Base-by-base conservation (phyloP, 1,140 invertebrate genomes). In the Chrysoperla carnea region DNA sequence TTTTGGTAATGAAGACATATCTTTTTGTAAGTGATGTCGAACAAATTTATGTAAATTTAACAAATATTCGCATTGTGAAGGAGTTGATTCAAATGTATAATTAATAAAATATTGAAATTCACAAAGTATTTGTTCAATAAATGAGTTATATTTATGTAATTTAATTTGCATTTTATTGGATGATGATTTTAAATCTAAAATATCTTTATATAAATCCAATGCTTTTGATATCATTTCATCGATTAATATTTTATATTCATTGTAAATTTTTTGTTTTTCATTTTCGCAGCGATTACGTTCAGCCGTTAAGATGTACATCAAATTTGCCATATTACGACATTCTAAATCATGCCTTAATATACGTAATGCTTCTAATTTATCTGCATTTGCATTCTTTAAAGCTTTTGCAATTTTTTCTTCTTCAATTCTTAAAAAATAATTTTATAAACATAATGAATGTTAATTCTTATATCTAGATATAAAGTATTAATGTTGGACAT, bases 41-140 rank as follows among this genome's bases (percentile, higher is more conserved):
- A 52, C 9, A 51, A 63, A 51, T 43, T 62, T 59, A 37, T 63
- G 52, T 4, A 60, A 43, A 39, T 50, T 55, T 33, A 67, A 46
- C 9, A 68, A 46, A 54, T 61, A 67, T 39, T 66, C 57, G 0
- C 61, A 60, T 50, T 66, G 65, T 0, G 57, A 59, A 8, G 66
- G 64, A 2, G 56, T 37, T 0, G 57, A 44, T 13, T 54, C 44
- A 36, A 69, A 56, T 5, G 57, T 54, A 39, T 60, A 66, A 48
- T 67, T 56, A 23, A 68, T 64, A 43, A 68, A 64, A 43, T 66
- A 67, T 46, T 67, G 58, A 51, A 61, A 68, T 43, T 67, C 54
- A 39, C 50, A 47, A 9, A 60, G 44, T 33, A 69, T 54, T 43
- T 59, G 50, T 1, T 48, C 31, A 13, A 67, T 39, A 39, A 51